Percentiles rank a stretch among this genome's conserved stretches.
Evolutionary conservation across 2,113 vertebrate species (phyloP).

Genomic region (Erpornis zantholeuca): DNA sequence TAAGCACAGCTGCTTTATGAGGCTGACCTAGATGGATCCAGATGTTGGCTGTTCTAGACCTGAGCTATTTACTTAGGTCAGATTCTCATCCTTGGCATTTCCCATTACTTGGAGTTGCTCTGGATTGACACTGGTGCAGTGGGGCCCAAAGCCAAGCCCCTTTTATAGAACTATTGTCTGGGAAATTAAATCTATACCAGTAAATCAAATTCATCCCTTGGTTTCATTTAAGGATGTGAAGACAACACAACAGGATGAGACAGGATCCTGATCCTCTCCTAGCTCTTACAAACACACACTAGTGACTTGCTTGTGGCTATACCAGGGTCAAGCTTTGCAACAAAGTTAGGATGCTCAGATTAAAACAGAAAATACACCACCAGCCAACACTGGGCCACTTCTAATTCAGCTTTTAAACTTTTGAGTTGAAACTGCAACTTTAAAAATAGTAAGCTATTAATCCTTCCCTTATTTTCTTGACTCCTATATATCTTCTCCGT

Average conservation of each 20-base stretch:
- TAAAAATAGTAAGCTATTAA: slow-evolving; percentile 41
- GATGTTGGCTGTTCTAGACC: not conserved
- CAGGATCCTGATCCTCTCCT: not conserved
- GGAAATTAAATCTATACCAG: not conserved
- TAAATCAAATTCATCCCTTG: not conserved
- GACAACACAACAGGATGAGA: not conserved
- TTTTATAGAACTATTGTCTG: not conserved
- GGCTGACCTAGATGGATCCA: not conserved
- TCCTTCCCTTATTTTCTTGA: not conserved
- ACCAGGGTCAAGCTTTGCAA: not conserved
- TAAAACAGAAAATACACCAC: not conserved
- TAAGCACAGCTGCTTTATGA: not conserved
- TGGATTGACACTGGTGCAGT: not conserved
- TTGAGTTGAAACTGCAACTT: slow-evolving; percentile 27
- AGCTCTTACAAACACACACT: not conserved
- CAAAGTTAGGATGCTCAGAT: not conserved
- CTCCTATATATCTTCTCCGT: not conserved
- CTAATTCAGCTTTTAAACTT: not conserved
- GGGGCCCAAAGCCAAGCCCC: not conserved
- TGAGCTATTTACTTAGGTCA: not conserved
- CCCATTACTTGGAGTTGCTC: not conserved
- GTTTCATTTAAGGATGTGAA: not conserved
- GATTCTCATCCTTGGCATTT: not conserved
- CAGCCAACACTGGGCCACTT: not conserved
- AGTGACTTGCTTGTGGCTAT: not conserved